Evolutionary conservation across 2,888 invertebrate species (phyloP), one percentile per base, ranked within the genome.

Genomic region (Ophioninae sp.): DNA sequence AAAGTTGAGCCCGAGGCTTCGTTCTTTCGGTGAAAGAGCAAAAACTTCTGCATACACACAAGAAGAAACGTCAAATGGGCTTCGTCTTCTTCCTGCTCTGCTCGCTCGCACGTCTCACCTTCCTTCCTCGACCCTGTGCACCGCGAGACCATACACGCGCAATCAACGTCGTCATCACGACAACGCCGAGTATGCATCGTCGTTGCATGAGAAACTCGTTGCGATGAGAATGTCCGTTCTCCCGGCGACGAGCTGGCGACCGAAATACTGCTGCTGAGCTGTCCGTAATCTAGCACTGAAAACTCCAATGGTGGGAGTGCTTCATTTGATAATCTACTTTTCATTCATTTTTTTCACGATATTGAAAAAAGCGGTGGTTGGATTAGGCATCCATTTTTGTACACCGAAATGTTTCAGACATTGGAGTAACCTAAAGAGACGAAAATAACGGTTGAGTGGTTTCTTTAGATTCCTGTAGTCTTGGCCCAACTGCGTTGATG

Each of bases 201-300:
- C 87, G 86, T 86, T 87, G 88, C 87, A 87, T 86, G 89, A 89
- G 88, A 88, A 90, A 89, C 88, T 87, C 87, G 87, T 10, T 63
- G 23, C 51, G 17, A 20, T 30, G 23, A 7, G n/a, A n/a, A 10
- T n/a, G 58, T 37, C 71, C 37, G 37, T 56, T 71, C 71, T 71
- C 58, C 58, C 71, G 71, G 3, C n/a, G 37, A 6, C 71, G 58
- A 37, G 37, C 71, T 58, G 56, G 56, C 58, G 71, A 20, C 56
- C 71, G 58, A 58, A 58, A 37, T 17, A 37, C n/a, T 56, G 30
- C 23, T 51, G 3, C 44, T 13, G 44, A 44, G 44, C 51, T 51
- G 51, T 10, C 13, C 5, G 1, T 17, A 17, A 51, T 17, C 13
- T 17, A 56, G 30, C 51, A 37, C 58, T 2, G 6, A n/a, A 20